Evolutionary conservation across 2,797 vertebrate genomes (phyloP), one percentile per base, ranked within the genome.

Genomic region (Mus minutoides): DNA sequence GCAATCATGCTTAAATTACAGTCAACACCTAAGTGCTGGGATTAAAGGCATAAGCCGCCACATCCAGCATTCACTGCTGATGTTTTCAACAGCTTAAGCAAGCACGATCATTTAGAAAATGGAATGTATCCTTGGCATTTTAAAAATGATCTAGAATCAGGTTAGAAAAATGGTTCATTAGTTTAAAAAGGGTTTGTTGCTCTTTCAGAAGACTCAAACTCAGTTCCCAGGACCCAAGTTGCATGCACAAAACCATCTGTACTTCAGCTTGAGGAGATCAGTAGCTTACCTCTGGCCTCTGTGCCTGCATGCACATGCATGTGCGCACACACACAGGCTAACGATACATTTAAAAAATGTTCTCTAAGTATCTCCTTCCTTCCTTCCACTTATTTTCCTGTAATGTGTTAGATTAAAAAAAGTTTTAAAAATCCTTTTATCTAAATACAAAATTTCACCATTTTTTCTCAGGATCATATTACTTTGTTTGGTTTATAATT

Each of bases 401-500:
- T 92, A 95, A 92, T n/a, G 69, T 90, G 40, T 24, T 60, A 86
- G 77, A 29, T 37, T 73, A 37, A 40, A 85, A 46, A 85, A 14
- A n/a, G 40, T 69, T 76, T 93, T 94, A 94, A 96, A 96, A 92
- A n/a, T 9, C 6, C 21, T 88, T 6, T 26, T 86, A 88, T 62
- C 43, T 37, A 92, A 94, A 93, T 93, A 79, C 1, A 79, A 95
- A 96, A 89, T 40, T 73, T 58, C 29, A 91, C 21, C 62, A 0
- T 6, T n/a, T 49, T 93, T 82, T 14, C 46, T 46, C 21, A 76
- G 52, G 52, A 84, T 54, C 49, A 94, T 16, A 83, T 54, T 91
- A 49, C 26, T 95, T 92, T 90, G 43, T 88, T 82, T 11, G 49
- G 34, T 84, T 95, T 96, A 56, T 84, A 93, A 92, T 92, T 96